Conservation (phyloP, 2,797 vertebrate genomes). For the Mus minutoides region DNA sequence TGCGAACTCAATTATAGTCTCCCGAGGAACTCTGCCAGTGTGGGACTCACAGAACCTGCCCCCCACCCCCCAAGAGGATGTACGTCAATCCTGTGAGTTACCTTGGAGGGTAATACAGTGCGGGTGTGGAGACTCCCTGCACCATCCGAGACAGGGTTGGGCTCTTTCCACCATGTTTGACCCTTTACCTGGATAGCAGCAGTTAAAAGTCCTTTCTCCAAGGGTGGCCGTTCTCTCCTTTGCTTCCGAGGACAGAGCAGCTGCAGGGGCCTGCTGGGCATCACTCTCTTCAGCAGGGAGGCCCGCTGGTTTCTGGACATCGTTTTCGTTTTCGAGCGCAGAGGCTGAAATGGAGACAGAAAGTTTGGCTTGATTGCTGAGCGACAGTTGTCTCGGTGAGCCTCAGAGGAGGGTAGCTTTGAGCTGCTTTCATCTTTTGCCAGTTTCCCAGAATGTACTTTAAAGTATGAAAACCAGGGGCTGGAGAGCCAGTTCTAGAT, state of each 20-base stretch:
- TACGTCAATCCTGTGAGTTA: background rate
- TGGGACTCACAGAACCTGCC: background rate
- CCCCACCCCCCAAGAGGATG: background rate
- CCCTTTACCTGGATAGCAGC: constrained; percentile 78
- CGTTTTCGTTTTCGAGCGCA: background rate
- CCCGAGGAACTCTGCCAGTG: fast-evolving
- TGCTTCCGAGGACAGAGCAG: background rate
- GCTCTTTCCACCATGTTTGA: fast-evolving
- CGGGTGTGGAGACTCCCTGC: no score
- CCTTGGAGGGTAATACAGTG: fast-evolving
- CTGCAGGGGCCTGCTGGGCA: background rate
- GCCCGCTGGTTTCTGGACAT: background rate
- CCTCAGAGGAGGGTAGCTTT: background rate
- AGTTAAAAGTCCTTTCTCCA: constrained; percentile 73
- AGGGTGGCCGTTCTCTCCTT: constrained; percentile 62
- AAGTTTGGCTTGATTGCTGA: background rate
- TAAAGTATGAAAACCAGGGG: background rate
- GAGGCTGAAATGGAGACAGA: constrained; percentile 56
- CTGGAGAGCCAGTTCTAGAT: background rate
- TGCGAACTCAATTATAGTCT: background rate
- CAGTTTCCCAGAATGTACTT: background rate
- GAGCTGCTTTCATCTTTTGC: background rate
- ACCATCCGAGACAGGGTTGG: fast-evolving
- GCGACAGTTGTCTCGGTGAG: no score
- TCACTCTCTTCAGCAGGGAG: background rate